A percentile compares a stretch with the other conserved stretches of the same genome.
Conservation (phyloP, 2,797 vertebrate genomes). For the Poecilia picta region DNA sequence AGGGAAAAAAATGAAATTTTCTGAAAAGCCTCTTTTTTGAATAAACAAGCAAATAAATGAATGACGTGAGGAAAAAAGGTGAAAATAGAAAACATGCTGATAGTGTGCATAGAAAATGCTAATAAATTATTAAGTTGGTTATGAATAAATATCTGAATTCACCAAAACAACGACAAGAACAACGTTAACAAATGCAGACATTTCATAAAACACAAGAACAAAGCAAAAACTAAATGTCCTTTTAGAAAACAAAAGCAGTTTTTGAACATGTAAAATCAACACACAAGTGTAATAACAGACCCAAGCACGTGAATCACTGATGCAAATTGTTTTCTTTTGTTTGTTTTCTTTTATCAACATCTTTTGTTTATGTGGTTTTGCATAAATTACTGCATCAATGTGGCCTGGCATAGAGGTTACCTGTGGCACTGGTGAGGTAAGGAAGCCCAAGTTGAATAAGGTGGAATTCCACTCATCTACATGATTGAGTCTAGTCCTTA, state of each 20-base stretch:
- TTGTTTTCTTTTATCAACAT: not conserved
- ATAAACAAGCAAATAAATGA: not conserved
- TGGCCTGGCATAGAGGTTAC: not conserved
- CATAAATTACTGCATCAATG: not conserved
- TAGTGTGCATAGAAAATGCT: not conserved
- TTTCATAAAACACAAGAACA: not conserved
- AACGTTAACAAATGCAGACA: not conserved
- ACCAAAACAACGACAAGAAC: not conserved
- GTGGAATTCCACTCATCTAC: not conserved
- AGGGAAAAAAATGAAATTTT: not conserved
- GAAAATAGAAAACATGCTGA: not conserved
- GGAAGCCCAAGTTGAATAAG: not conserved
- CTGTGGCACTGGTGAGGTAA: not conserved
- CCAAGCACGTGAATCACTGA: not conserved
- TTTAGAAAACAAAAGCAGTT: not conserved
- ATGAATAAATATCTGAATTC: not conserved
- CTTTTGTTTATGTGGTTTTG: not conserved
- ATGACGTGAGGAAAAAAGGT: not conserved
- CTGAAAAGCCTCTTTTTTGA: not conserved
- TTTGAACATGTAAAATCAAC: not conserved
- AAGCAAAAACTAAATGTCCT: not conserved
- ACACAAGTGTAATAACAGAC: not conserved
- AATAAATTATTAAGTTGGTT: not conserved
- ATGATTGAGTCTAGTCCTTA: not conserved
- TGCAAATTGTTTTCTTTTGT: not conserved